phyloP scores from a whole-genome alignment of 2,113 vertebrate species.

The Eudyptes chrysolophus region DNA sequence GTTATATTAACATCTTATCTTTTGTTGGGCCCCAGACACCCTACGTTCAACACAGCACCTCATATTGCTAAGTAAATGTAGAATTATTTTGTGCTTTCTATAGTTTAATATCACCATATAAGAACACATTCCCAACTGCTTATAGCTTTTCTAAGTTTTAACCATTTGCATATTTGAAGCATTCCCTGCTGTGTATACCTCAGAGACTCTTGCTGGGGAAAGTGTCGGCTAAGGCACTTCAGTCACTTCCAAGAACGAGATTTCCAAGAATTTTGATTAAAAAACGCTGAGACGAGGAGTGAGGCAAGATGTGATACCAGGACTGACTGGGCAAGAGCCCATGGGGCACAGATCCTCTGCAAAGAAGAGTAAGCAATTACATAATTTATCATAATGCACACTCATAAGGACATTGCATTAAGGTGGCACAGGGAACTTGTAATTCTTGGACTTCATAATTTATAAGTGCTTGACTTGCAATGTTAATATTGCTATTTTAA shows the following conservation, averaged over 20 bases:
- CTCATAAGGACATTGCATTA: not conserved
- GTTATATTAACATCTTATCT: slow-evolving; percentile 18
- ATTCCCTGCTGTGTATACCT: not conserved
- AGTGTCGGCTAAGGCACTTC: not conserved
- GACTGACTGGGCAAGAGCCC: not conserved
- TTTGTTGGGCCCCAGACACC: not conserved
- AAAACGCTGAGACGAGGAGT: not conserved
- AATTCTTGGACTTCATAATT: not conserved
- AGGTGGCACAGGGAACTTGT: not conserved
- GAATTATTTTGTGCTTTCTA: not conserved
- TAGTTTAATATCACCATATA: not conserved
- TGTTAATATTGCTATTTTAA: not conserved
- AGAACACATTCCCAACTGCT: not conserved
- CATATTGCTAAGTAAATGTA: not conserved
- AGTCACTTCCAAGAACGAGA: slow-evolving; percentile 25
- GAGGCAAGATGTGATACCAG: not conserved
- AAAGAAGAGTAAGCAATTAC: not conserved
- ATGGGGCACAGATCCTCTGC: not conserved
- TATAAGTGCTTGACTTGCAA: not conserved
- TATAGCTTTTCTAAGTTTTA: not conserved
- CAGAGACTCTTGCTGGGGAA: not conserved
- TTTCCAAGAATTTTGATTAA: slow-evolving; percentile 48
- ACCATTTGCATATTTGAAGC: not conserved
- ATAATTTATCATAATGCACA: not conserved
- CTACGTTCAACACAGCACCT: not conserved